Conservation (phyloP, 2,797 vertebrate genomes). For the Malacoraja senta region DNA sequence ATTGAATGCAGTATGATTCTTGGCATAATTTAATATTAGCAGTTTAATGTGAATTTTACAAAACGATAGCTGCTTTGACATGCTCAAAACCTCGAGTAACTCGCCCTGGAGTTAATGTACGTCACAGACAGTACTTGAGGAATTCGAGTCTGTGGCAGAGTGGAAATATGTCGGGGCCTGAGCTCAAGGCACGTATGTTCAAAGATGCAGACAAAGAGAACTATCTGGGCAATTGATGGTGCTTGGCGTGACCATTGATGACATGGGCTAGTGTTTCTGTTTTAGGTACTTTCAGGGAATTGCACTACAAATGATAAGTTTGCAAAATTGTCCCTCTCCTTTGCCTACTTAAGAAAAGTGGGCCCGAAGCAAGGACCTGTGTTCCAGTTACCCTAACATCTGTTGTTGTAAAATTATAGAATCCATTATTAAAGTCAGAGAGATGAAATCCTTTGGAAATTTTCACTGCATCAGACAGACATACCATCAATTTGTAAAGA, state of each 20-base stretch:
- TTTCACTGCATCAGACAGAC: no score
- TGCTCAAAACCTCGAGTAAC: neutral
- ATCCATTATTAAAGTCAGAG: no score
- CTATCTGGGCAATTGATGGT: neutral
- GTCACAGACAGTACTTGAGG: neutral
- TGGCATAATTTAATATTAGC: neutral
- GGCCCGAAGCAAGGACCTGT: no score
- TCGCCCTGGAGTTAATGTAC: neutral
- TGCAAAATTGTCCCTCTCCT: no score
- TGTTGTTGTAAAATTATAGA: no score
- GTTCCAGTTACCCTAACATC: no score
- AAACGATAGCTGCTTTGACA: neutral
- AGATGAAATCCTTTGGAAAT: no score
- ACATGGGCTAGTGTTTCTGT: neutral
- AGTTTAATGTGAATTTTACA: neutral
- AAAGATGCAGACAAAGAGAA: neutral
- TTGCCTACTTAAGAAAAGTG: no score
- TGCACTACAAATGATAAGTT: no score
- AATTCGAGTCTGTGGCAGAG: neutral
- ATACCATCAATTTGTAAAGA: no score
- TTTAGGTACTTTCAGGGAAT: neutral
- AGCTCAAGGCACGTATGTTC: no score
- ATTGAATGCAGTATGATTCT: neutral
- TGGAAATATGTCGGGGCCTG: neutral
- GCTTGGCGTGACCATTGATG: neutral